Conservation (phyloP, 1,140 invertebrate species). For the Lepidostoma basale region DNA sequence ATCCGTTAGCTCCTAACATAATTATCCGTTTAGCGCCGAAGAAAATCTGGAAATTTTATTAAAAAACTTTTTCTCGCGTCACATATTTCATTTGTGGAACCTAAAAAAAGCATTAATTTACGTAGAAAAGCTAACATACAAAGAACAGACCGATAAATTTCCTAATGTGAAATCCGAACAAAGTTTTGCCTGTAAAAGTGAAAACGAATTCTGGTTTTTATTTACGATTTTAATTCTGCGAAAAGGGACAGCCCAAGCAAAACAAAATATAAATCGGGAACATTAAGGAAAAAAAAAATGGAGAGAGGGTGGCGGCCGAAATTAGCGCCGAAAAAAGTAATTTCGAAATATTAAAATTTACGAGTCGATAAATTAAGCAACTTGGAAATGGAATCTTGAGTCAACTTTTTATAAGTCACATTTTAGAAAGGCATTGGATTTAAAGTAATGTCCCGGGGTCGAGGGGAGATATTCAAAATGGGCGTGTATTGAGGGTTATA, state of each 20-base stretch:
- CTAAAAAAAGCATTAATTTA: conserved; percentile 9
- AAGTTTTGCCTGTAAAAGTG: conserved; percentile 40
- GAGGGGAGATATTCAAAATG: too few relatives aligned
- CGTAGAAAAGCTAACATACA: conserved; percentile 15
- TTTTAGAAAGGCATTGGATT: too few relatives aligned
- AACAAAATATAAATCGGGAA: conserved; percentile 25
- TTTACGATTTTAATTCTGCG: conserved; percentile 43
- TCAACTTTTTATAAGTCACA: too few relatives aligned
- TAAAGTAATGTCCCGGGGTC: too few relatives aligned
- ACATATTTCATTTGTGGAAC: conserved; percentile 9
- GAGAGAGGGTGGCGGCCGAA: conserved; percentile 24
- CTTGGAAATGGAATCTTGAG: conserved; percentile 19
- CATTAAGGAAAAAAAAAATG: conserved; percentile 8
- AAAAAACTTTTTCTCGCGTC: conserved; percentile 6
- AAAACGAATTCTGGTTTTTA: conserved; percentile 27
- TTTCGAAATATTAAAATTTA: conserved; percentile 42
- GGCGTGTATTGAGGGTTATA: too few relatives aligned
- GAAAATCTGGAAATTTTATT: not conserved
- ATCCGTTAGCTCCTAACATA: too few relatives aligned
- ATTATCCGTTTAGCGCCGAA: not conserved
- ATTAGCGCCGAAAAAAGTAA: conserved; percentile 42
- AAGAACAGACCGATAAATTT: conserved; percentile 29
- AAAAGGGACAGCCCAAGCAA: conserved; percentile 18
- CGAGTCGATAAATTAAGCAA: conserved; percentile 25
- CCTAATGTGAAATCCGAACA: conserved; percentile 11